Evolutionary conservation across 2,113 vertebrate species (phyloP), one percentile per base, ranked within the genome.

Genomic region (Synodontis membranacea): DNA sequence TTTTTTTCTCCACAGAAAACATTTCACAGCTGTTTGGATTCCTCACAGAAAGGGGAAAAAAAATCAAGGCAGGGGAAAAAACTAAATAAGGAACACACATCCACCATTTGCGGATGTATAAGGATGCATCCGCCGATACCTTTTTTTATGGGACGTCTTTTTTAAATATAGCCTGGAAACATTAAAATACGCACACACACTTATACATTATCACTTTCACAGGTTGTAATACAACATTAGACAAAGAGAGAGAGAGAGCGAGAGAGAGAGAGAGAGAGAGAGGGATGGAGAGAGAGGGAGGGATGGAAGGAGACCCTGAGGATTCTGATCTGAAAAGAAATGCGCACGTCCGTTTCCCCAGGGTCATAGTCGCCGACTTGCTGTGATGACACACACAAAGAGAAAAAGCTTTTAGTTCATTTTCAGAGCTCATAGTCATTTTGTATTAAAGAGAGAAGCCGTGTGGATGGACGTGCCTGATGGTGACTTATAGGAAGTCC

Each of bases 401-500:
- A 66, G 28, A 56, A 72, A 80, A 58, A 75, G n/a, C 5, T 86
- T 66, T 85, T 78, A 78, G 79, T 48, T 39, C 14, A 25, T 68
- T 15, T 31, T 82, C 5, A 37, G 34, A n/a, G 7, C 72, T 46
- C 39, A 12, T 42, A 42, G 34, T 28, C 14, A 0, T 25, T 11
- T 28, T 83, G 14, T 66, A 82, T 72, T n/a, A 44, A 68, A 74
- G 34, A 48, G 44, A 3, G 46, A 78, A 50, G n/a, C n/a, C 19
- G 12, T 28, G 42, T 86, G 90, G 87, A 42, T 39, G 70, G 86
- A 84, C 89, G 89, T 86, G 85, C 88, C 86, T 68, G 80, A 52
- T 87, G 92, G 92, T 91, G 85, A 56, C 95, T 96, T 99, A 99
- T 95, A 99, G 97, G 96, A 99, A 99, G 95, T 99, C 97, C 95